Evolutionary conservation across 1,140 invertebrate genomes (phyloP).

Genomic region (Nymphalis io): DNA sequence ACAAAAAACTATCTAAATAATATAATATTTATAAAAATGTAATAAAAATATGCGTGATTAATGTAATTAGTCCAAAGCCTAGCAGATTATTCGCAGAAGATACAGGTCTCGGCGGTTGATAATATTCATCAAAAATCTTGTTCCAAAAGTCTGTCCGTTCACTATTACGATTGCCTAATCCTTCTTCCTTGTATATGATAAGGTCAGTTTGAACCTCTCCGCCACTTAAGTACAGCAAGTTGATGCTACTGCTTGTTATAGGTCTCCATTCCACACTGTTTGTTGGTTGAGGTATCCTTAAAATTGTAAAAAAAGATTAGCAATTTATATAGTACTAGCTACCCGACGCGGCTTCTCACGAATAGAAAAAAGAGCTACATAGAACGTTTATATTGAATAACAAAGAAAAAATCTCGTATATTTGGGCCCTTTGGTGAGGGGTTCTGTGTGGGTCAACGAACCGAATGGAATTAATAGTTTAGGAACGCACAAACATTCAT

Average conservation of each 20-base stretch:
- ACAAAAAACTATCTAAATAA: too few relatives aligned
- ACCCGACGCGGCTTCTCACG: too few relatives aligned
- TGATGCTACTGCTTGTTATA: not conserved
- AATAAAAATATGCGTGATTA: conserved; percentile 35
- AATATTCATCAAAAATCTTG: conserved; percentile 42
- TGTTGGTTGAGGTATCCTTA: conserved; percentile 13
- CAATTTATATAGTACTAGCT: not conserved
- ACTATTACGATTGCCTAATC: conserved; percentile 40
- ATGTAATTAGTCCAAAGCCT: conserved; percentile 34
- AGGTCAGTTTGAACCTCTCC: conserved; percentile 35
- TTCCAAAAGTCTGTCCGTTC: conserved; percentile 55
- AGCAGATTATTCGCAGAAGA: conserved; percentile 42
- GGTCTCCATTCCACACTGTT: conserved; percentile 12
- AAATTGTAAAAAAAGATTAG: not conserved
- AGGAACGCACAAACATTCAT: too few relatives aligned
- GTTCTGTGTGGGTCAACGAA: too few relatives aligned
- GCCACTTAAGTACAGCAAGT: conserved; percentile 40
- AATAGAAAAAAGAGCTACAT: too few relatives aligned
- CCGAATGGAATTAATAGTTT: too few relatives aligned
- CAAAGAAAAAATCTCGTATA: too few relatives aligned
- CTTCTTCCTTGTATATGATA: conserved; percentile 38
- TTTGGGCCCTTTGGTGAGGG: too few relatives aligned
- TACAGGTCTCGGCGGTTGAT: conserved; percentile 42
- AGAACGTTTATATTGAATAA: too few relatives aligned
- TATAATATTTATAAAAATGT: conserved; percentile 24